These are phyloP conservation scores for Dendrocincla fuliginosa DNA, from an alignment of 2,797 vertebrate genomes.

Conservation along the genomic window DNA sequence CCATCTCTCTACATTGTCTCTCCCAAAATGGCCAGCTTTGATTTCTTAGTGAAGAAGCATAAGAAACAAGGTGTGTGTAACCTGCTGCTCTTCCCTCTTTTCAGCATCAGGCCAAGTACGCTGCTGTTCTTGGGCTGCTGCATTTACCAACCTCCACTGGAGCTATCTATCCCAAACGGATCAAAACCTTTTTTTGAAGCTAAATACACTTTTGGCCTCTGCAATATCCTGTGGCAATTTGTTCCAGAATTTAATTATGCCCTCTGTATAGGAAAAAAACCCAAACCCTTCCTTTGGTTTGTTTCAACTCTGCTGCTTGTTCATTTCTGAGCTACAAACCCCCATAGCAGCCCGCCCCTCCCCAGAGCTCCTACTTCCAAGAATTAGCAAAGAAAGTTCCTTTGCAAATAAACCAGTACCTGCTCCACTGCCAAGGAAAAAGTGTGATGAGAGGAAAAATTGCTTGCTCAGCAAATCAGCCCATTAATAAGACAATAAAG, in stretches of 20 bases:
- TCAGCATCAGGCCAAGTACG: neutral
- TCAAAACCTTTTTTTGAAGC: neutral
- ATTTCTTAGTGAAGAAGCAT: neutral
- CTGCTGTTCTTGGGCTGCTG: neutral
- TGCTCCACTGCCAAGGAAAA: conserved; percentile 26
- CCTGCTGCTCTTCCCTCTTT: accelerated
- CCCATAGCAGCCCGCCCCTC: neutral
- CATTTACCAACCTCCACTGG: neutral
- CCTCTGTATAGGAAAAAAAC: neutral
- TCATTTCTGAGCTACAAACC: neutral
- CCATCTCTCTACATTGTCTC: neutral
- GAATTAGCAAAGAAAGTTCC: conserved; percentile 48
- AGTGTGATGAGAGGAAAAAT: conserved; percentile 6
- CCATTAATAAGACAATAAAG: conserved; percentile 24
- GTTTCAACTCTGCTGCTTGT: neutral
- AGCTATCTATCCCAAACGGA: neutral
- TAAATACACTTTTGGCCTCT: neutral
- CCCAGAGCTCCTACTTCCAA: neutral
- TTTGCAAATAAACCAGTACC: conserved; percentile 7
- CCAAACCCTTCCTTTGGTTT: neutral
- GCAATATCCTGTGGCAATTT: neutral
- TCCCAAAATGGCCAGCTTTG: neutral
- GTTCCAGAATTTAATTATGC: neutral
- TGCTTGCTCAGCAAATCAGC: conserved; percentile 12
- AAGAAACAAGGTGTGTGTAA: neutral